Percentiles rank a stretch among this genome's conserved stretches.
Conservation (phyloP, 2,888 invertebrate species). For the Phragmatobia fuliginosa region DNA sequence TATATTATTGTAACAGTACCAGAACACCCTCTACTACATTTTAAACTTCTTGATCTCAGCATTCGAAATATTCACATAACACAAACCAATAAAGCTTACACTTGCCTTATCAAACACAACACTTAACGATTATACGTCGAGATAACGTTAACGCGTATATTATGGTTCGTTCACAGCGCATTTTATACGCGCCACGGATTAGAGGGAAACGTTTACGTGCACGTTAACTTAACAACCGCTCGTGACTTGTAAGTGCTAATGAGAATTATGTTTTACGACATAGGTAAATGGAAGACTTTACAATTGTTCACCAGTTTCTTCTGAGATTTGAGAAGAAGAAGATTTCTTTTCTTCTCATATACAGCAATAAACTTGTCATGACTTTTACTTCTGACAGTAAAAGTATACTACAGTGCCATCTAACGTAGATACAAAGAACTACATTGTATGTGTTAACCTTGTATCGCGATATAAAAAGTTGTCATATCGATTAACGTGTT, state of each 20-base stretch:
- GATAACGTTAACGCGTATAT: constrained; percentile 49
- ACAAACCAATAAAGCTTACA: constrained; percentile 39
- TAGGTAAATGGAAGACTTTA: constrained; percentile 16
- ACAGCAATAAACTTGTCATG: neutral
- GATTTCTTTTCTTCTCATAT: neutral
- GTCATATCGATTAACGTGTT: neutral
- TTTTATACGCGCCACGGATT: constrained; percentile 57
- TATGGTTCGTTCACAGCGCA: constrained; percentile 45
- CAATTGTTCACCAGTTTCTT: constrained; percentile 2
- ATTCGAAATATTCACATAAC: constrained; percentile 11
- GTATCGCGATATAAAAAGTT: neutral
- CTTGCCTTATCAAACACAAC: constrained; percentile 46
- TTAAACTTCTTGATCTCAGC: neutral
- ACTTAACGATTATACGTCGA: constrained; percentile 27
- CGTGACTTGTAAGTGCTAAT: constrained; percentile 61
- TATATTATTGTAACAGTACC: neutral
- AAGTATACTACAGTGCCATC: neutral
- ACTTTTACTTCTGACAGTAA: neutral
- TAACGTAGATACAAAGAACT: neutral
- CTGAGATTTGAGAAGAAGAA: neutral
- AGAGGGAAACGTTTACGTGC: constrained; percentile 55
- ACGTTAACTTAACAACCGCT: constrained; percentile 52
- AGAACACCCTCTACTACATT: too few species aligned
- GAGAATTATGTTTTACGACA: constrained; percentile 51
- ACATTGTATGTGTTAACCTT: neutral